These are phyloP conservation scores for Barnardius zonarius DNA, from an alignment of 2,113 vertebrate genomes.

Conservation along the genomic window DNA sequence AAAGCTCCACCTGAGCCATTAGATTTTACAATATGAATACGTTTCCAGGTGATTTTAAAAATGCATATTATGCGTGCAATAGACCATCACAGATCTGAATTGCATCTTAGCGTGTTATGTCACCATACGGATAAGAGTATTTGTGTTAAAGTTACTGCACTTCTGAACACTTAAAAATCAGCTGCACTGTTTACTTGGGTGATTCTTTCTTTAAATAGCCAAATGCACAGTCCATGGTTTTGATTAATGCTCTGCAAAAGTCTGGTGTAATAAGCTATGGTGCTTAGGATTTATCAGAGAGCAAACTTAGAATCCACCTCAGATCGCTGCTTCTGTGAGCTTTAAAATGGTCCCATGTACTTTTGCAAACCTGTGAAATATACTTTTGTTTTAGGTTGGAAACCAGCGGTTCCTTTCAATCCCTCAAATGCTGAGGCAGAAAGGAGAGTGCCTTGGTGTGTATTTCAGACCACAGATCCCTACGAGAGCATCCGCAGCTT, in stretches of 20 bases:
- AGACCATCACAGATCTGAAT: conserved; percentile 64
- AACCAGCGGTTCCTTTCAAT: neutral
- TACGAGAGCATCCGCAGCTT: neutral
- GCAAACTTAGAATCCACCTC: neutral
- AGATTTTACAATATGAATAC: conserved; percentile 70
- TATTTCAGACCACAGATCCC: neutral
- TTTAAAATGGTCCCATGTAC: neutral
- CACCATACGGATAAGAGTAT: conserved; percentile 23
- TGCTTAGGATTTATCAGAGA: neutral
- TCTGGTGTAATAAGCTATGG: neutral
- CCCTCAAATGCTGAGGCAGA: neutral
- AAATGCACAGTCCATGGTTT: neutral
- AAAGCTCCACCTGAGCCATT: conserved; percentile 70
- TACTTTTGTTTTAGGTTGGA: neutral
- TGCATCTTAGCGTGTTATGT: conserved; percentile 53
- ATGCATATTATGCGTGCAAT: conserved; percentile 65
- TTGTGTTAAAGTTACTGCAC: conserved; percentile 21
- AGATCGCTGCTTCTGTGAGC: neutral
- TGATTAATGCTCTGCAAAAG: conserved; percentile 7
- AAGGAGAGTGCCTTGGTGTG: neutral
- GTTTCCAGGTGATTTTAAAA: conserved; percentile 73
- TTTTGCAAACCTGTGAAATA: neutral
- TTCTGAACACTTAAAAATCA: conserved; percentile 26
- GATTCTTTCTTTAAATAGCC: conserved; percentile 2
- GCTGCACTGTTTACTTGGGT: conserved; percentile 12